Conservation (phyloP, 2,888 invertebrate species). For the Dynastes tityus region DNA sequence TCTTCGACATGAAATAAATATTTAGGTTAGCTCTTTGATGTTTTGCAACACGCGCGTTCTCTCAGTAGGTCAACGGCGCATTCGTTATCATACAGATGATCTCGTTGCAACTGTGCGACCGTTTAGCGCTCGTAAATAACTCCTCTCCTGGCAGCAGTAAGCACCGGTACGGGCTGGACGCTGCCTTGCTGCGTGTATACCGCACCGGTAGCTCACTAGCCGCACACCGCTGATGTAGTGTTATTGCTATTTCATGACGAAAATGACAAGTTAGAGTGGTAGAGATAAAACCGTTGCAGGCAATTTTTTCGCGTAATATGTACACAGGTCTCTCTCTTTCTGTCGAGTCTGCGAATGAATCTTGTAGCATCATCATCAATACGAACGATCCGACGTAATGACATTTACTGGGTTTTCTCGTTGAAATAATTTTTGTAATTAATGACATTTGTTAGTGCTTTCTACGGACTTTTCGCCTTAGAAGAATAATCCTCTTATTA, state of each 20-base stretch:
- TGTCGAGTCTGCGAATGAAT: not conserved
- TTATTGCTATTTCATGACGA: constrained; percentile 46
- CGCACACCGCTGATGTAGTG: constrained; percentile 36
- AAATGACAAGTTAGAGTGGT: constrained; percentile 41
- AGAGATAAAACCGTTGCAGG: not conserved
- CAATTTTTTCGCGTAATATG: not conserved
- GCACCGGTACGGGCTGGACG: constrained; percentile 19
- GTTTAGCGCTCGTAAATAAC: constrained; percentile 43
- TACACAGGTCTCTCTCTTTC: not conserved
- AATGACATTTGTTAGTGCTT: constrained; percentile 7
- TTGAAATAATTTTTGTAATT: constrained; percentile 21
- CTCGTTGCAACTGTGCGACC: constrained; percentile 34
- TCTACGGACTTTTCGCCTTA: not conserved
- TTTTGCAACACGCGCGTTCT: constrained; percentile 42
- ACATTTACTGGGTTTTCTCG: constrained; percentile 21
- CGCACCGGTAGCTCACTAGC: constrained; percentile 36
- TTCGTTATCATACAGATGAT: constrained; percentile 49
- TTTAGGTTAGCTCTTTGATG: constrained; percentile 48
- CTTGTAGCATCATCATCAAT: not conserved
- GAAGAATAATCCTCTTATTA: not conserved
- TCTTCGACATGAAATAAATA: constrained; percentile 41
- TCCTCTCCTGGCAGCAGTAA: constrained; percentile 4
- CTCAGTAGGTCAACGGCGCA: constrained; percentile 53
- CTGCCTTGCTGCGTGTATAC: not conserved
- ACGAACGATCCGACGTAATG: constrained; percentile 8